phyloP scores from a whole-genome alignment of 2,113 vertebrate species.

The Maccullochella peelii region DNA sequence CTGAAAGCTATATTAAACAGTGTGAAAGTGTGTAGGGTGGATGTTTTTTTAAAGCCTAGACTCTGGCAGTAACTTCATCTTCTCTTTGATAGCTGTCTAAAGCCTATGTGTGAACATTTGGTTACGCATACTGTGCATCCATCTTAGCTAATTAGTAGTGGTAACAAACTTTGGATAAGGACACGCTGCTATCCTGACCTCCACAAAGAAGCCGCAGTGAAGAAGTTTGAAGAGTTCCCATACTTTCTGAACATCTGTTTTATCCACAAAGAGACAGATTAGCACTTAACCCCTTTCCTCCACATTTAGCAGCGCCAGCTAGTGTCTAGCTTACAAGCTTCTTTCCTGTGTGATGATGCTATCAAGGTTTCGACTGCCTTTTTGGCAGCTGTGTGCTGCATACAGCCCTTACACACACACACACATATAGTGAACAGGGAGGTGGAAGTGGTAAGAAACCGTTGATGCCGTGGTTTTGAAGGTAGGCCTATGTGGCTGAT shows the following conservation, averaged over 20 bases:
- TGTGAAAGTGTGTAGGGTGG: slow-evolving; percentile 1
- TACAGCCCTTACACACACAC: slow-evolving; percentile 38
- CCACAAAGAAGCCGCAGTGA: slow-evolving; percentile 59
- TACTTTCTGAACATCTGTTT: slow-evolving; percentile 72
- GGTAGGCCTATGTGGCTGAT: slow-evolving; percentile 90
- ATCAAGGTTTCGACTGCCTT: slow-evolving; percentile 81
- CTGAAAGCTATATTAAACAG: neutral
- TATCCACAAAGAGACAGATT: slow-evolving; percentile 70
- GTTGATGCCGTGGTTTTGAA: slow-evolving; percentile 92
- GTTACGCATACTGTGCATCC: slow-evolving; percentile 17
- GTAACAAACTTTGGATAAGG: slow-evolving; percentile 50
- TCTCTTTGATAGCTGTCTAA: slow-evolving; percentile 12
- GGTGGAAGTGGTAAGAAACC: slow-evolving; percentile 95
- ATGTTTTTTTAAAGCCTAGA: neutral
- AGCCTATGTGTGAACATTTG: slow-evolving; percentile 35
- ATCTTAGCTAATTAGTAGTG: slow-evolving; percentile 63
- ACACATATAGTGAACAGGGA: slow-evolving; percentile 59
- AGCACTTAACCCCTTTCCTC: slow-evolving; percentile 68
- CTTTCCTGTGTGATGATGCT: slow-evolving; percentile 85
- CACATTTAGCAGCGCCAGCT: slow-evolving; percentile 63
- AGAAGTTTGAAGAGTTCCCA: slow-evolving; percentile 65
- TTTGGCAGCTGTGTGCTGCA: slow-evolving; percentile 75
- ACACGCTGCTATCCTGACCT: slow-evolving; percentile 36
- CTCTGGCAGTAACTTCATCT: slow-evolving; percentile 5
- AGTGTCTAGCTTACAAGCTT: slow-evolving; percentile 61